These are phyloP conservation scores for Chloropsis cyanopogon DNA, from an alignment of 2,113 vertebrate genomes.

Conservation along the genomic window DNA sequence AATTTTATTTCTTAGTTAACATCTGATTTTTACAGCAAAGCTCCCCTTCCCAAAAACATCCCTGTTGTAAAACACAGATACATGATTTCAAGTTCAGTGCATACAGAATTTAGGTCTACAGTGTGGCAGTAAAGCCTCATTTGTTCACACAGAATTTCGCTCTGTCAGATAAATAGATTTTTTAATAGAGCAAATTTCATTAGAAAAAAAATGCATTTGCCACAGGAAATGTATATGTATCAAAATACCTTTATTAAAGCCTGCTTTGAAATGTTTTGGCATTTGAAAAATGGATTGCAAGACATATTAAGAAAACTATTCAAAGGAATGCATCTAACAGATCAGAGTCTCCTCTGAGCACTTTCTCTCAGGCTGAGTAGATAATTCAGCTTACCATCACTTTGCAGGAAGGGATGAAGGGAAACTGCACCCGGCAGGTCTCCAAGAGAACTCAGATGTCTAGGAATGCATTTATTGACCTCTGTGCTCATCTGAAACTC, in stretches of 20 bases:
- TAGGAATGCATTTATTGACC: not conserved
- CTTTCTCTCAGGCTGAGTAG: not conserved
- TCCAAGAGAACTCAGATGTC: not conserved
- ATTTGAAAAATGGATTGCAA: slow-evolving; percentile 49
- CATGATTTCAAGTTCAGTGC: not conserved
- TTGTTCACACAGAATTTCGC: slow-evolving; percentile 12
- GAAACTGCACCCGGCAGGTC: not conserved
- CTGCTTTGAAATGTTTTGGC: slow-evolving; percentile 39
- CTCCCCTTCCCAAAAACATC: not conserved
- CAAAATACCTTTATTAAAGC: slow-evolving; percentile 49
- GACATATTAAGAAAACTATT: not conserved
- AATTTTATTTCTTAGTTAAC: not conserved
- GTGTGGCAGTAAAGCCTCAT: not conserved
- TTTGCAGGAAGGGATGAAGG: not conserved
- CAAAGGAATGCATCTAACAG: slow-evolving; percentile 30
- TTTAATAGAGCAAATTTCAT: slow-evolving; percentile 27
- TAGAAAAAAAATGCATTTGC: slow-evolving; percentile 21
- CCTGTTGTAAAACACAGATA: not conserved
- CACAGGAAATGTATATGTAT: slow-evolving; percentile 22
- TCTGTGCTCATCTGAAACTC: not conserved
- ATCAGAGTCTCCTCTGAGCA: slow-evolving; percentile 18
- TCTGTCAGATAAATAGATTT: slow-evolving; percentile 34
- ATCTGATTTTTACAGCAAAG: not conserved
- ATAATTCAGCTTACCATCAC: slow-evolving; percentile 25
- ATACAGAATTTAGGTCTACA: slow-evolving; percentile 3